Conservation (phyloP, 2,888 invertebrate genomes). For the Camptogramma bilineatum region DNA sequence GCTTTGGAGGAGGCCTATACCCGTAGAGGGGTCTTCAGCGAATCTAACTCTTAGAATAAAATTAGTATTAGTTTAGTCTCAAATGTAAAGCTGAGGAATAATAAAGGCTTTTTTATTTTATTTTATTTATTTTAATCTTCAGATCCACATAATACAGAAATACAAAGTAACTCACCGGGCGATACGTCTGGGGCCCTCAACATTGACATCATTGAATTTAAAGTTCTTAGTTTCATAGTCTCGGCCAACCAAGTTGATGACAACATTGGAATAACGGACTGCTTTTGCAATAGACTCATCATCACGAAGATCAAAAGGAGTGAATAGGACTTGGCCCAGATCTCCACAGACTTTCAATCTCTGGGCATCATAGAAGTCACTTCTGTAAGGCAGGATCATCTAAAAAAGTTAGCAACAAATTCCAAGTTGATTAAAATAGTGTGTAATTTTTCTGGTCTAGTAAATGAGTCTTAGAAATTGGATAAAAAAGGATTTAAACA, state of each 20-base stretch:
- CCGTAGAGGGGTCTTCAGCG: too few relatives aligned
- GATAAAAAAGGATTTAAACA: too few relatives aligned
- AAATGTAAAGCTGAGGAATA: too few relatives aligned
- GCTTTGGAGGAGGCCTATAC: too few relatives aligned
- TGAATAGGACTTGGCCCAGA: constrained; percentile 96
- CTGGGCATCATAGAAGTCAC: constrained; percentile 92
- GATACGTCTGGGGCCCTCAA: constrained; percentile 92
- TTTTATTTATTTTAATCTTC: too few relatives aligned
- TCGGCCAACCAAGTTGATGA: constrained; percentile 96
- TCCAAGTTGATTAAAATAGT: neutral
- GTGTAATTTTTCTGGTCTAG: neutral
- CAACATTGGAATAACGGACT: constrained; percentile 98
- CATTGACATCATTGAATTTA: constrained; percentile 93
- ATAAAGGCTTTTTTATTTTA: too few relatives aligned
- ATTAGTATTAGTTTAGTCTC: too few relatives aligned
- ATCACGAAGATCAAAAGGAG: constrained; percentile 93
- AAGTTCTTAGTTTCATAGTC: constrained; percentile 97
- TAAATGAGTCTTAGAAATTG: too few relatives aligned
- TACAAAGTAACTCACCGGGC: constrained; percentile 86
- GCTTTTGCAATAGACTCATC: constrained; percentile 93
- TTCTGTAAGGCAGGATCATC: constrained; percentile 96
- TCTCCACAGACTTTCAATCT: constrained; percentile 95
- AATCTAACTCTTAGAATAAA: too few relatives aligned
- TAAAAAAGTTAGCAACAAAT: constrained; percentile 69
- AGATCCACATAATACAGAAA: neutral